Base-by-base conservation (phyloP, 2,888 invertebrate genomes). In the Oligia fasciuncula region DNA sequence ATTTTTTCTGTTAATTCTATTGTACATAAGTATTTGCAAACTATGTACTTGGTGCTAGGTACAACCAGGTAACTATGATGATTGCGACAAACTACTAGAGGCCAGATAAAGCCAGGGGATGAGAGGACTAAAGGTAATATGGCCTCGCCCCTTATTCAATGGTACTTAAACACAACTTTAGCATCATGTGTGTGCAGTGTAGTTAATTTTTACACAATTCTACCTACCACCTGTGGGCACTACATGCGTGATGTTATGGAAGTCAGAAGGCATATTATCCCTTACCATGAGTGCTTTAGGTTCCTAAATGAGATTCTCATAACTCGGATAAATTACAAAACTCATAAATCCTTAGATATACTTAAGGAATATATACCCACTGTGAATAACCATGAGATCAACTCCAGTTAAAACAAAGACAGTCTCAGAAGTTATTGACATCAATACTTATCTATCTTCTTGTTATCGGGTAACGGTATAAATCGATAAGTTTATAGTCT, bases 401-500 rank as follows among this genome's bases (percentile, higher is more conserved):
- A 63, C n/a, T 73, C 4, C 63, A 60, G 11, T 72, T 65, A 66
- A 82, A 86, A 84, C 84, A 84, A 84, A 86, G 67, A 62, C 57
- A 35, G 43, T 63, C 54, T 63, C 67, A 65, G 46, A 86, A 78
- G 83, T 73, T 84, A 86, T 83, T 84, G 84, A 83, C 79, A 74
- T 83, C 69, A 78, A 82, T 77, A 40, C 5, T 5, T 40, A 66
- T 63, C 11, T 70, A 78, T 85, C 60, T 54, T 72, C 60, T 51
- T 40, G 66, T 66, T 84, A 84, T 84, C 86, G 71, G 62, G 23
- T 73, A 51, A 75, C 68, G 57, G 62, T 51, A 49, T 49, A 0
- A 49, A 75, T 65, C 49, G 63, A 70, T 70, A 72, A 77, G 4
- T 67, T 69, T 46, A 60, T 72, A 51, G 75, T 51, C 23, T 83